Evolutionary conservation across 2,797 vertebrate species (phyloP).

Genomic region (Phoebastria nigripes): DNA sequence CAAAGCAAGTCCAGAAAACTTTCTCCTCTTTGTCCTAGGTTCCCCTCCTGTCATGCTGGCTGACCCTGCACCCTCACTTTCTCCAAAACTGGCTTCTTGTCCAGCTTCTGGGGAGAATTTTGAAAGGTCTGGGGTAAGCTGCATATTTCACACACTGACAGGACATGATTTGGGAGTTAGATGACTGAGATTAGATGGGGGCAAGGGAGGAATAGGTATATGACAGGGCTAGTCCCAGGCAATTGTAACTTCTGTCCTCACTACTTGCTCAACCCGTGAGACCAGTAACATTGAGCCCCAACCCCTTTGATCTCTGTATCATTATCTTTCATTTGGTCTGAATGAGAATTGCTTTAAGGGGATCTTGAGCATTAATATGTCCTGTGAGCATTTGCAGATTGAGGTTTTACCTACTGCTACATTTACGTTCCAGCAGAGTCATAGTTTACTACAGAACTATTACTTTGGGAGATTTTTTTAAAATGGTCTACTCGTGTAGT

Average conservation of each 20-base stretch:
- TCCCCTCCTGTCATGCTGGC: neutral
- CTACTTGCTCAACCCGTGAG: neutral
- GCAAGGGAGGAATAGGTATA: neutral
- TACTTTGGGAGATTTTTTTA: neutral
- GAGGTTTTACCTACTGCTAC: neutral
- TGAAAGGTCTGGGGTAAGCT: neutral
- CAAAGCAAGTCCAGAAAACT: neutral
- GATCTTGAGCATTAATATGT: neutral
- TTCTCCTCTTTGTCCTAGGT: neutral
- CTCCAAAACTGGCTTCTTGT: neutral
- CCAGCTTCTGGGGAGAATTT: neutral
- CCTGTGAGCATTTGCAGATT: neutral
- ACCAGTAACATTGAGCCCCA: neutral
- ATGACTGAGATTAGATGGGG: neutral
- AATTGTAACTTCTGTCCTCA: neutral
- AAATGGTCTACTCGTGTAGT: neutral
- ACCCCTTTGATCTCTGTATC: neutral
- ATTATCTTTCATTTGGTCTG: neutral
- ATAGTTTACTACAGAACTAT: neutral
- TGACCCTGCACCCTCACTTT: neutral
- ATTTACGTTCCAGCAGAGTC: neutral
- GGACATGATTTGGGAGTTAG: rapidly evolving
- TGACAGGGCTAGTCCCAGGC: neutral
- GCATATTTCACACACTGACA: neutral
- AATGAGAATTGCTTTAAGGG: neutral